Evolutionary conservation across 2,888 invertebrate genomes (phyloP).

Genomic region (Linyphia triangularis): DNA sequence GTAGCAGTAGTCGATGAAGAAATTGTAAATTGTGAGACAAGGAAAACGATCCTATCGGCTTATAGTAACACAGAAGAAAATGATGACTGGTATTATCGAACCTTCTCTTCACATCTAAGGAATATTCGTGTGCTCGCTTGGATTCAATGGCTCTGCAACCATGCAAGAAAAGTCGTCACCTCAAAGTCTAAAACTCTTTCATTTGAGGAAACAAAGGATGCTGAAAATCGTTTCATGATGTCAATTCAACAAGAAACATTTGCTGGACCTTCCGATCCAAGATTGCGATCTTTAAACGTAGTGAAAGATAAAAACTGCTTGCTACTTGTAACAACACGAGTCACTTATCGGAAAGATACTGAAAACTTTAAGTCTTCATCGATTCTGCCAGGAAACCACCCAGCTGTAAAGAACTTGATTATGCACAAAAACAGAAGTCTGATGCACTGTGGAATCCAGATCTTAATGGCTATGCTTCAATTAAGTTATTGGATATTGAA

Average conservation of each 20-base stretch:
- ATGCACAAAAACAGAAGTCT: neutral
- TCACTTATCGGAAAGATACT: neutral
- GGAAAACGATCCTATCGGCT: neutral
- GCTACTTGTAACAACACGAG: neutral
- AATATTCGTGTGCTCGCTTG: neutral
- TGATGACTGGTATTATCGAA: neutral
- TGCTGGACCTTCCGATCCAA: too few relatives aligned
- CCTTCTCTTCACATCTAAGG: neutral
- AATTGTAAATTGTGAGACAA: neutral
- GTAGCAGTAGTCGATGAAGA: neutral
- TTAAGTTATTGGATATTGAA: neutral
- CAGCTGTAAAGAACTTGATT: neutral
- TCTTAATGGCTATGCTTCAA: neutral
- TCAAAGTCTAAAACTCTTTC: neutral
- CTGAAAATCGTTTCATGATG: neutral
- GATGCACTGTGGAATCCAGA: neutral
- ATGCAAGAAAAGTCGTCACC: neutral
- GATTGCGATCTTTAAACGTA: neutral
- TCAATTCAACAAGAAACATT: constrained; percentile 13
- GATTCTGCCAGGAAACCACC: neutral
- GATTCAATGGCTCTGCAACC: neutral
- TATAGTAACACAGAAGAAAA: neutral
- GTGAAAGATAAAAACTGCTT: neutral
- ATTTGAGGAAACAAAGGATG: neutral
- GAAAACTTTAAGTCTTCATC: neutral